Conservation (phyloP, 2,113 vertebrate species). For the Machaerirhynchus nigripectus region DNA sequence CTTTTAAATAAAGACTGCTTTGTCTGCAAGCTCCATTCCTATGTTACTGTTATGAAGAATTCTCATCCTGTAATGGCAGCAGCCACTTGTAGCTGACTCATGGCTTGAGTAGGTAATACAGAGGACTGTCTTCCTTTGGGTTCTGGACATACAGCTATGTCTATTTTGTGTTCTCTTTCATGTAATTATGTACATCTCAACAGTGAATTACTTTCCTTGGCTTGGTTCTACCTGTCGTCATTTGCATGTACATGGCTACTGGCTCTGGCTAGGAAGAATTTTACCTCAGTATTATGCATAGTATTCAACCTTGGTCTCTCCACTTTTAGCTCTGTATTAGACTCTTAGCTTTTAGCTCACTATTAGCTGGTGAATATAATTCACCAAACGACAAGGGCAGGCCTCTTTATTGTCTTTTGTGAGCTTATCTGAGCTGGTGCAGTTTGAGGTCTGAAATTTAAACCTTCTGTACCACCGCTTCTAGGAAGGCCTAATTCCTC, state of each 20-base stretch:
- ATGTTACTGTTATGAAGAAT: neutral
- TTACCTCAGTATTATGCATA: neutral
- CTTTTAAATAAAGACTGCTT: neutral
- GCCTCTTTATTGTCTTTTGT: neutral
- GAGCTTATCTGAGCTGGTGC: neutral
- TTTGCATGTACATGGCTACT: neutral
- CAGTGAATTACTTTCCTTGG: neutral
- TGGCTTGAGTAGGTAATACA: neutral
- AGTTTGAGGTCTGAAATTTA: neutral
- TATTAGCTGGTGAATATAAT: too few species aligned
- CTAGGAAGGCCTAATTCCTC: neutral
- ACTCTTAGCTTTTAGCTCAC: too few species aligned
- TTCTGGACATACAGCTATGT: neutral
- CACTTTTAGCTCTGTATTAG: neutral
- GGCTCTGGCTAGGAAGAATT: neutral
- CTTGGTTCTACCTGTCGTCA: neutral
- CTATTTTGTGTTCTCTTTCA: neutral
- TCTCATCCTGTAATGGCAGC: neutral
- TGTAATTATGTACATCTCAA: neutral
- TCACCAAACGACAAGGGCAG: neutral
- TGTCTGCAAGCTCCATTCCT: neutral
- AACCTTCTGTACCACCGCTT: neutral
- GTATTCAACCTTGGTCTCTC: neutral
- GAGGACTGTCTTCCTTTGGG: neutral
- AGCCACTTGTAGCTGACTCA: neutral